phyloP scores from a whole-genome alignment of 2,888 invertebrate genomes.

The Galerucella pusilla region DNA sequence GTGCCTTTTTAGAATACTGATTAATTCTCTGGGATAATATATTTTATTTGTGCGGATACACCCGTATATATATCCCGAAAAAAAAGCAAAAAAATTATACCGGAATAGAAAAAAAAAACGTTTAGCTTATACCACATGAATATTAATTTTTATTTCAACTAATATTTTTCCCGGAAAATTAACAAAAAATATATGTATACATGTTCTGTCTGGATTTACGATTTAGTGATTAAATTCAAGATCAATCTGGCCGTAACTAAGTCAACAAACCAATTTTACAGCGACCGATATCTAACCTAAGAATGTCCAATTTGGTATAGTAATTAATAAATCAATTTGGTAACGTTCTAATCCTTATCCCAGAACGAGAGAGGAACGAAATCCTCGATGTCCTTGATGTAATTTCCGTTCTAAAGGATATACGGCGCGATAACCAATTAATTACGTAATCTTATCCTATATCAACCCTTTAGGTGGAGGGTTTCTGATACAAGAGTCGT shows the following conservation, averaged over 20 bases:
- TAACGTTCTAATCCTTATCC: slow-evolving; percentile 52
- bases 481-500: slow-evolving; percentile 50
- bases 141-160: slow-evolving; percentile 53
- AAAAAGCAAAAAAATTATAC: slow-evolving; percentile 53
- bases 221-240: no score
- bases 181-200: neutral
- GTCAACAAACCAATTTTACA: slow-evolving; percentile 12
- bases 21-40: slow-evolving; percentile 61
- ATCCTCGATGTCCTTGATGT: slow-evolving; percentile 53
- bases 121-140: slow-evolving; percentile 56
- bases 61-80: slow-evolving; percentile 35
- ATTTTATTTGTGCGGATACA: slow-evolving; percentile 57
- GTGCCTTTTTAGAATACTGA: slow-evolving; percentile 61
- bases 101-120: slow-evolving; percentile 51
- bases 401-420: slow-evolving; percentile 53
- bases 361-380: slow-evolving; percentile 46
- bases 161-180: slow-evolving; percentile 37
- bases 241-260: neutral
- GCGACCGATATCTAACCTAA: slow-evolving; percentile 33
- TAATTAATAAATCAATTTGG: slow-evolving; percentile 56
- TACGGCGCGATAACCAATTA: slow-evolving; percentile 62
- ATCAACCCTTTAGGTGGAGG: slow-evolving; percentile 57
- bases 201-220: slow-evolving; percentile 3
- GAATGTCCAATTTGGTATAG: slow-evolving; percentile 43
- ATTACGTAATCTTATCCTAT: slow-evolving; percentile 63